phyloP scores from a whole-genome alignment of 2,113 vertebrate genomes.

The Zosterops japonicus region DNA sequence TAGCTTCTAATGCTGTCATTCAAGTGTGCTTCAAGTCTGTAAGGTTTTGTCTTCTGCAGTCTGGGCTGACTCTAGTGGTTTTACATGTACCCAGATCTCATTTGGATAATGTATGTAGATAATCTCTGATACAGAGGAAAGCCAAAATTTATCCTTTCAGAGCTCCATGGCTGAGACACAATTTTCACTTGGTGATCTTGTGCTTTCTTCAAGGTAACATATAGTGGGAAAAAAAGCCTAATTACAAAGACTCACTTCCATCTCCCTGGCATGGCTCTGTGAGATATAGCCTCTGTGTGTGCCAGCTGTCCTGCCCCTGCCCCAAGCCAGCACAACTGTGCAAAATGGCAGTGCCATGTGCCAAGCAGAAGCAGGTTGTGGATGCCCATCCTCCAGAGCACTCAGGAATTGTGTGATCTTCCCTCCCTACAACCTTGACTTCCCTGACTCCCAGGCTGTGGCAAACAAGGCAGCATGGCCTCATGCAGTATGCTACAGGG shows the following conservation, averaged over 20 bases:
- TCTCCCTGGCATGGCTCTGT: neutral
- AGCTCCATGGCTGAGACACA: neutral
- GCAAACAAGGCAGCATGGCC: accelerated
- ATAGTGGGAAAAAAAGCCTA: neutral
- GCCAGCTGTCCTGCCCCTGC: neutral
- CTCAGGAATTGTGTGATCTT: accelerated
- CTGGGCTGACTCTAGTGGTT: neutral
- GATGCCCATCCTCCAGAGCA: neutral
- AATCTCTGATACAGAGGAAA: neutral
- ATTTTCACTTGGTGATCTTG: neutral
- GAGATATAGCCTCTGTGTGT: neutral
- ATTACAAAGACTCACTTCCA: neutral
- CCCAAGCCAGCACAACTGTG: accelerated
- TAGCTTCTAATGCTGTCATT: neutral
- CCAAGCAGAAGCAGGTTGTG: neutral
- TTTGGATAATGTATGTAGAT: neutral
- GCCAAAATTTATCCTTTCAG: neutral
- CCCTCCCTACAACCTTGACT: accelerated
- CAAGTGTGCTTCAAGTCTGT: neutral
- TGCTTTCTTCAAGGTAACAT: neutral
- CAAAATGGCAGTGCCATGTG: neutral
- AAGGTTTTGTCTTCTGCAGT: neutral
- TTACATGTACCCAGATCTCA: neutral
- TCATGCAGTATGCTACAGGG: neutral
- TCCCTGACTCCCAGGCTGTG: neutral